Evolutionary conservation across 1,140 invertebrate species (phyloP).

Genomic region (Cecropterus lyciades): DNA sequence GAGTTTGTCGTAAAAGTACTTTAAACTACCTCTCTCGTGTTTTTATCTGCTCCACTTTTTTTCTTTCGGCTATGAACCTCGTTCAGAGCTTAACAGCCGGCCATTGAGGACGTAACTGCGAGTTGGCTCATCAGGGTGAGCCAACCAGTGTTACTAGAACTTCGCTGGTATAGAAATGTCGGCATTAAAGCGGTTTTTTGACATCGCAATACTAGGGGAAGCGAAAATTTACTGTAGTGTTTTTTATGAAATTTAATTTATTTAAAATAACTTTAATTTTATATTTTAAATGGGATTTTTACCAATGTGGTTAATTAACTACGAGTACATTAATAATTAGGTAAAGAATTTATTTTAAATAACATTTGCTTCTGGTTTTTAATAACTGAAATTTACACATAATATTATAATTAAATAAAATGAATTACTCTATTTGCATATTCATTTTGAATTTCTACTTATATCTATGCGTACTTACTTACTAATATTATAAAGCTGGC

Average conservation of each 20-base stretch:
- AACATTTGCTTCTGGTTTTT: too few relatives aligned
- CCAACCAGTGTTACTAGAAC: constrained; percentile 48
- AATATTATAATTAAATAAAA: too few relatives aligned
- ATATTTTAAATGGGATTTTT: too few relatives aligned
- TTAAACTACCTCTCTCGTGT: constrained; percentile 46
- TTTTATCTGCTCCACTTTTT: constrained; percentile 50
- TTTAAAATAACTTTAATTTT: not conserved
- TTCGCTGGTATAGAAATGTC: constrained; percentile 32
- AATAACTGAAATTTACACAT: too few relatives aligned
- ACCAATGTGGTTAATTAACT: too few relatives aligned
- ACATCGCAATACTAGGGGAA: not conserved
- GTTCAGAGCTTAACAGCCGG: constrained; percentile 66
- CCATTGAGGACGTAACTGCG: constrained; percentile 65
- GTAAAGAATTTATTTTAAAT: too few relatives aligned
- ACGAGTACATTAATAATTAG: too few relatives aligned
- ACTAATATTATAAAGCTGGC: too few relatives aligned
- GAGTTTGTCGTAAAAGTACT: constrained; percentile 38
- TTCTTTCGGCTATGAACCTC: constrained; percentile 55
- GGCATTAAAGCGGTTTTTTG: constrained; percentile 2
- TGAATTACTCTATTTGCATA: too few relatives aligned
- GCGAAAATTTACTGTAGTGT: not conserved
- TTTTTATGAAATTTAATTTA: not conserved
- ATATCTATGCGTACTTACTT: too few relatives aligned
- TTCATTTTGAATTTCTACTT: too few relatives aligned
- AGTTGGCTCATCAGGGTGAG: constrained; percentile 64